Conservation (phyloP, 2,113 vertebrate genomes). For the Girardinichthys multiradiatus region DNA sequence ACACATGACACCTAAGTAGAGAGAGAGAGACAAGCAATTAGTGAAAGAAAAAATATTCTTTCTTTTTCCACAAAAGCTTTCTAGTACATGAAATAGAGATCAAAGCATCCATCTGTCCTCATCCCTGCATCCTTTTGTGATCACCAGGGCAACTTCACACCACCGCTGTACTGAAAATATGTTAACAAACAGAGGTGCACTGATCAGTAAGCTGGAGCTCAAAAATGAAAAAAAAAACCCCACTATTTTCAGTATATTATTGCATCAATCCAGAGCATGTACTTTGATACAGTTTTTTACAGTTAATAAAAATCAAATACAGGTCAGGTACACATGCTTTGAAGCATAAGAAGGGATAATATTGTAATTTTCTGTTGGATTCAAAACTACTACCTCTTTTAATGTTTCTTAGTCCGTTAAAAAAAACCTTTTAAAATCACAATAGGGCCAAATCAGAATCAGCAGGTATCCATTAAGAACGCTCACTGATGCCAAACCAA, state of each 20-base stretch:
- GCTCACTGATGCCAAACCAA: too few relatives aligned
- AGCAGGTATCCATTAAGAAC: too few relatives aligned
- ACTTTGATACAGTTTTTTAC: neutral
- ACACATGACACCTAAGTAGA: constrained; percentile 83
- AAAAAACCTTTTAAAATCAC: neutral
- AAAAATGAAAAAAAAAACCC: neutral
- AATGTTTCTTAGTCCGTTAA: neutral
- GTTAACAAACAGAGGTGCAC: neutral
- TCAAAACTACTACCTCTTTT: neutral
- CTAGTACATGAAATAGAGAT: neutral
- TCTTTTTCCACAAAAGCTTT: neutral
- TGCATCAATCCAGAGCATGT: neutral
- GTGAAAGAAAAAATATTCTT: neutral
- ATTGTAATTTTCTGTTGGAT: neutral
- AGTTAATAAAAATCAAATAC: neutral
- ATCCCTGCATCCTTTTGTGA: neutral
- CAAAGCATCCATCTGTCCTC: too few relatives aligned
- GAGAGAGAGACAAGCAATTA: constrained; percentile 20
- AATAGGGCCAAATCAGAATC: neutral
- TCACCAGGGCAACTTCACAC: constrained; percentile 35
- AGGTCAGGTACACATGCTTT: neutral
- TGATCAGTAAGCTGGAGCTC: neutral
- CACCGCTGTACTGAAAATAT: neutral
- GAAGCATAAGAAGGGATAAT: too few relatives aligned
- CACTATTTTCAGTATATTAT: too few relatives aligned